Conservation (phyloP, 2,797 vertebrate genomes). For the Clarias fuscus region DNA sequence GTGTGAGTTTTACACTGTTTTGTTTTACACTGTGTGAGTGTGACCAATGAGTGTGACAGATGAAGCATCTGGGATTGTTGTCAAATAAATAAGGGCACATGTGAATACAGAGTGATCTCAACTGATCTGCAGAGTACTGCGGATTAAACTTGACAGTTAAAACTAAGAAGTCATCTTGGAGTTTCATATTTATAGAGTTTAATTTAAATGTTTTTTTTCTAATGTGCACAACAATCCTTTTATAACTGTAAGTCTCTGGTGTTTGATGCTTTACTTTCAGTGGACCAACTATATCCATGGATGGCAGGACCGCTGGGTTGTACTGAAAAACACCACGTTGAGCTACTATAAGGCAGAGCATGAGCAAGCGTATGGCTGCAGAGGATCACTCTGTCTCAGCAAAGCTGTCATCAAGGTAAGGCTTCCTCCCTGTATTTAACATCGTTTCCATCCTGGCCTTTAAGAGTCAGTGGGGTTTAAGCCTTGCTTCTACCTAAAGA, state of each 20-base stretch:
- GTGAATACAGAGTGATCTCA: too few species aligned
- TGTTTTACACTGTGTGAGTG: too few species aligned
- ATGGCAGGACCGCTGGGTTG: slow-evolving; percentile 98
- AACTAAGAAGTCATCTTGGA: too few species aligned
- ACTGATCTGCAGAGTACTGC: too few species aligned
- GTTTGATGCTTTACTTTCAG: slow-evolving; percentile 65
- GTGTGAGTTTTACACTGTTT: too few species aligned
- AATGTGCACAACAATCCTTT: neutral
- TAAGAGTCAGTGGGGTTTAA: neutral
- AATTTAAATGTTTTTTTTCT: neutral
- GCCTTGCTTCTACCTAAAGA: neutral
- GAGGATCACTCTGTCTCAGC: slow-evolving; percentile 95
- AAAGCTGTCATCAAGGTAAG: slow-evolving; percentile 96
- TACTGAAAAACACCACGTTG: slow-evolving; percentile 90
- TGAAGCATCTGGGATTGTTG: too few species aligned
- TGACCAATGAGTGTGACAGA: too few species aligned
- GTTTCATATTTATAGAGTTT: too few species aligned
- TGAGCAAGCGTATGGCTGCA: slow-evolving; percentile 94
- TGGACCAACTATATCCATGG: slow-evolving; percentile 99
- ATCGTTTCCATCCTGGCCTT: neutral
- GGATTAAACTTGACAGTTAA: too few species aligned
- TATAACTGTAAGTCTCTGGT: neutral
- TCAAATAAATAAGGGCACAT: too few species aligned
- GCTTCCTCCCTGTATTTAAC: neutral
- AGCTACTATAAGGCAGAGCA: slow-evolving; percentile 98